phyloP scores from a whole-genome alignment of 2,797 vertebrate species.

The Catharus ustulatus region DNA sequence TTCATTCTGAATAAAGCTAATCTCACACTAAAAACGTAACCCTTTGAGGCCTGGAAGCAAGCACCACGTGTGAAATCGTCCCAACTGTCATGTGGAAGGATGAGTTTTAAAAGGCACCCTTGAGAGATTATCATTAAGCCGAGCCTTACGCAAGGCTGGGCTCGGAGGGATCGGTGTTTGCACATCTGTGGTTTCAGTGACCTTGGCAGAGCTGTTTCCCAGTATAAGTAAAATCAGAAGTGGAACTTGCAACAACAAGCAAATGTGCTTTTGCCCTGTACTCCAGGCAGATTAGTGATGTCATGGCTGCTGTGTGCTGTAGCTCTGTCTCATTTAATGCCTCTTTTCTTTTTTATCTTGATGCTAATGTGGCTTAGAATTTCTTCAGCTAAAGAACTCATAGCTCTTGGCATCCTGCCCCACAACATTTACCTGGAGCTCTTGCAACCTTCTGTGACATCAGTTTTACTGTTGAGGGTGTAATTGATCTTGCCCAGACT shows the following conservation, averaged over 20 bases:
- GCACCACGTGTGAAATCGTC: background rate
- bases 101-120: background rate
- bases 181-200: background rate
- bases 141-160: background rate
- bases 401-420: background rate
- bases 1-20: background rate
- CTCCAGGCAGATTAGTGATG: background rate
- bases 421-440: background rate
- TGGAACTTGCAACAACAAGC: background rate
- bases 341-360: background rate
- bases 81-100: background rate
- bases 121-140: background rate
- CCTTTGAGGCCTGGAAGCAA: background rate
- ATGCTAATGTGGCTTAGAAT: background rate
- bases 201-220: background rate
- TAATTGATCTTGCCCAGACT: background rate
- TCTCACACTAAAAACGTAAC: background rate
- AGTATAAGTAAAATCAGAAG: background rate
- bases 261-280: background rate
- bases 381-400: background rate
- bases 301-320: background rate
- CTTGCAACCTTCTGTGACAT: constrained; percentile 11
- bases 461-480: background rate
- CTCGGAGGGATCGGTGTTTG: background rate
- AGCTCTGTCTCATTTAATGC: background rate